These are phyloP conservation scores for Chorisops tibialis DNA, from an alignment of 2,888 invertebrate species.

Conservation along the genomic window DNA sequence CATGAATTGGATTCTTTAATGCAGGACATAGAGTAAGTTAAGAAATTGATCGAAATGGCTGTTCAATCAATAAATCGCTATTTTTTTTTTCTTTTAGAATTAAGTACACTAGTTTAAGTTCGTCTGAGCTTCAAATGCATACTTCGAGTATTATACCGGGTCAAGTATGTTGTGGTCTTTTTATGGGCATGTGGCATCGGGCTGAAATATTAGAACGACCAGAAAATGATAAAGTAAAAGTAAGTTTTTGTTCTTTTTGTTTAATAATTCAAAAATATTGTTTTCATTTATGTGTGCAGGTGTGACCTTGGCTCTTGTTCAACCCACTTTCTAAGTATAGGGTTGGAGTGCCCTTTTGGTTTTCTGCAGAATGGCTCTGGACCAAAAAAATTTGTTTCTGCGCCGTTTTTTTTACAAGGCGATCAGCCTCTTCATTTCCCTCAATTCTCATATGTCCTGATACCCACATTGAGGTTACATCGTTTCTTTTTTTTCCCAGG, in stretches of 20 bases:
- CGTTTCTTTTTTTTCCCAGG: too few relatives aligned
- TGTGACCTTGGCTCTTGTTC: too few relatives aligned
- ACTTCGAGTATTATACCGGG: conserved; percentile 14
- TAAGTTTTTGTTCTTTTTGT: not conserved
- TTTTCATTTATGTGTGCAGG: too few relatives aligned
- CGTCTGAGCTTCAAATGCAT: conserved; percentile 11
- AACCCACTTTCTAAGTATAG: too few relatives aligned
- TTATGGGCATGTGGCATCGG: conserved; percentile 29
- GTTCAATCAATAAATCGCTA: not conserved
- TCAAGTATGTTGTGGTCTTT: conserved; percentile 27
- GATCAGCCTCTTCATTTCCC: too few relatives aligned
- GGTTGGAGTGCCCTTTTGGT: too few relatives aligned
- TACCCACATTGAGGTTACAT: too few relatives aligned
- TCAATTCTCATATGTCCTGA: too few relatives aligned
- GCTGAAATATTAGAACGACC: conserved; percentile 26
- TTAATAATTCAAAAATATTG: too few relatives aligned
- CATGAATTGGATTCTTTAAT: conserved; percentile 28
- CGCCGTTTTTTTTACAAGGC: too few relatives aligned
- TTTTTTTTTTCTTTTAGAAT: conserved; percentile 1
- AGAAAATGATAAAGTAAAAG: conserved; percentile 17
- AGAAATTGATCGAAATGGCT: not conserved
- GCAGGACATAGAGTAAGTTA: conserved; percentile 28
- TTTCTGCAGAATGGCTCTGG: too few relatives aligned
- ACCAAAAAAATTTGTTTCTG: too few relatives aligned
- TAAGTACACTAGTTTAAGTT: not conserved